Evolutionary conservation across 2,113 vertebrate species (phyloP).

Genomic region (Vulpes ferrilata): DNA sequence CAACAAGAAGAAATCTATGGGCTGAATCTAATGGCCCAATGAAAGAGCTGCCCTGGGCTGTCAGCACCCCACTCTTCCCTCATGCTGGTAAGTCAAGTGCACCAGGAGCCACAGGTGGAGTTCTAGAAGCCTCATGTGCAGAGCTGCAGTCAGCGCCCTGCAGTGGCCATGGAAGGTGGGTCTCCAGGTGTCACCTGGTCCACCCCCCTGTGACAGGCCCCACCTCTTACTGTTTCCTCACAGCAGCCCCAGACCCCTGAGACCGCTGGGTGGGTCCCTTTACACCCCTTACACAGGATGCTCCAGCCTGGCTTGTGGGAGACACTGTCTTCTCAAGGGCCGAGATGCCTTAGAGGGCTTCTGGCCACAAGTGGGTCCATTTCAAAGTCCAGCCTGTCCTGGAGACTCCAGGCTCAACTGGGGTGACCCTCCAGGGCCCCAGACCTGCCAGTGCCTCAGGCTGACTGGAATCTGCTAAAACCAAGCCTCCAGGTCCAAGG

Average conservation of each 20-base stretch:
- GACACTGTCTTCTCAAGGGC: no score
- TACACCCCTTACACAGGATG: no score
- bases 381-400: neutral
- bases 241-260: neutral
- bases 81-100: rapidly evolving
- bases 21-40: neutral
- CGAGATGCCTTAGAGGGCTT: no score
- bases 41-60: neutral
- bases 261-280: no score
- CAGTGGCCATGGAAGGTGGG: rapidly evolving
- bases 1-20: neutral
- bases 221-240: neutral
- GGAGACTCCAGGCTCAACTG: neutral
- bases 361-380: no score
- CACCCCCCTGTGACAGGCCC: no score
- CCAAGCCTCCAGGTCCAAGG: neutral
- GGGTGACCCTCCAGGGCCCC: neutral
- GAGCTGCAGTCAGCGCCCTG: rapidly evolving
- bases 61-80: neutral
- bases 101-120: no score
- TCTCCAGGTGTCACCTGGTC: no score
- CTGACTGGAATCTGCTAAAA: neutral
- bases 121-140: neutral
- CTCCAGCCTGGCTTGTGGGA: no score
- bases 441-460: neutral